phyloP scores from a whole-genome alignment of 2,888 invertebrate species.

The Mesochorus sp. region DNA sequence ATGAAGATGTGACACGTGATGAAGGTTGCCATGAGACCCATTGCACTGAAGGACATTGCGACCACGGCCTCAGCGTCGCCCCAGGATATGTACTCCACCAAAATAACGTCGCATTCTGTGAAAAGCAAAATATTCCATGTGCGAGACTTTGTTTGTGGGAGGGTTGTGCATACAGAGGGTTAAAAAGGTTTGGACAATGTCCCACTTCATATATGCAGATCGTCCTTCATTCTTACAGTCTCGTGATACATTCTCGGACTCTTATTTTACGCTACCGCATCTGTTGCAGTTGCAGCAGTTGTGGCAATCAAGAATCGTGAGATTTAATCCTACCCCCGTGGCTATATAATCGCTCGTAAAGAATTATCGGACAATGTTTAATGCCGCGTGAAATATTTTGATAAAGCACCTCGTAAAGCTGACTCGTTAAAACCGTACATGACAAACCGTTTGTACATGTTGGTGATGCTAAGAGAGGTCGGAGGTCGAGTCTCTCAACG shows the following conservation, averaged over 20 bases:
- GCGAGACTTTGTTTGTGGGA: background rate
- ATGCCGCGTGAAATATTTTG: slow-evolving; percentile 17
- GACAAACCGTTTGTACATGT: no score
- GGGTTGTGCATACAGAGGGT: background rate
- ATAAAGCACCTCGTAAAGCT: slow-evolving; percentile 5
- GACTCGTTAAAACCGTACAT: slow-evolving; percentile 22
- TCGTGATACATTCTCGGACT: background rate
- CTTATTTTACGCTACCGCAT: background rate
- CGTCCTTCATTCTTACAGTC: background rate
- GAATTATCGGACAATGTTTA: background rate
- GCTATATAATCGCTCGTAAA: background rate
- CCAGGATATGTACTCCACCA: slow-evolving; percentile 86
- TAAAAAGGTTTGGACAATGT: slow-evolving; percentile 1
- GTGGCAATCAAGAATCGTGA: background rate
- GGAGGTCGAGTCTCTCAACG: no score
- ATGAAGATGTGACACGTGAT: slow-evolving; percentile 86
- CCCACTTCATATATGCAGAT: no score
- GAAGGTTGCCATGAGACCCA: slow-evolving; percentile 86
- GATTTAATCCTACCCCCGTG: slow-evolving; percentile 8
- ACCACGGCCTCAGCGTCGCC: slow-evolving; percentile 86
- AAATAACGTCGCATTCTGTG: slow-evolving; percentile 85
- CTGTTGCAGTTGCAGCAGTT: background rate
- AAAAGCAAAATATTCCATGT: slow-evolving; percentile 24
- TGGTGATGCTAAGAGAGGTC: no score
- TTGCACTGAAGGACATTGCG: slow-evolving; percentile 84